Evolutionary conservation across 2,113 vertebrate species (phyloP).

Genomic region (Irena cyanogastra): DNA sequence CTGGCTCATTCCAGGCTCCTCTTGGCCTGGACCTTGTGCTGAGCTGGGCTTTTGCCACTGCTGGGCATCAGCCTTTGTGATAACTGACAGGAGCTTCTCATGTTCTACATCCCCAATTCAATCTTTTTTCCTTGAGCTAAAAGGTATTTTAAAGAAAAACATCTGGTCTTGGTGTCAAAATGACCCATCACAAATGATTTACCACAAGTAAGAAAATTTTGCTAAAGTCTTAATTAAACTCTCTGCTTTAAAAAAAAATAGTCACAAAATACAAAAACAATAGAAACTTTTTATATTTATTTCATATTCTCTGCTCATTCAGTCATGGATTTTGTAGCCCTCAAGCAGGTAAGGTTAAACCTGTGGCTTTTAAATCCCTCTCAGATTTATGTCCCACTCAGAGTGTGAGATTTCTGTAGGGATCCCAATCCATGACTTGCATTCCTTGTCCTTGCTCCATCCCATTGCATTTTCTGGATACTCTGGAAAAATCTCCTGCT

Average conservation of each 20-base stretch:
- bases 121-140: neutral
- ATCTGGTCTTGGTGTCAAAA: neutral
- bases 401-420: neutral
- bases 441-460: neutral
- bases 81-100: neutral
- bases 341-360: neutral
- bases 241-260: neutral
- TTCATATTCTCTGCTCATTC: neutral
- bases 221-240: neutral
- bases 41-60: neutral
- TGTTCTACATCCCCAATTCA: fast-evolving
- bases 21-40: neutral
- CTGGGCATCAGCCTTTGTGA: neutral
- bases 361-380: neutral
- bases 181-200: neutral
- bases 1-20: neutral
- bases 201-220: neutral
- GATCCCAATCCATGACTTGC: neutral
- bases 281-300: neutral
- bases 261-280: neutral
- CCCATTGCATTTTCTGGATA: fast-evolving
- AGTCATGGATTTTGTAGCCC: neutral
- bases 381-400: neutral
- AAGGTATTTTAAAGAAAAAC: neutral
- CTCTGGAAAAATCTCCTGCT: neutral